Base-by-base conservation (phyloP, 2,888 invertebrate species). In the Coecobrya sp. region DNA sequence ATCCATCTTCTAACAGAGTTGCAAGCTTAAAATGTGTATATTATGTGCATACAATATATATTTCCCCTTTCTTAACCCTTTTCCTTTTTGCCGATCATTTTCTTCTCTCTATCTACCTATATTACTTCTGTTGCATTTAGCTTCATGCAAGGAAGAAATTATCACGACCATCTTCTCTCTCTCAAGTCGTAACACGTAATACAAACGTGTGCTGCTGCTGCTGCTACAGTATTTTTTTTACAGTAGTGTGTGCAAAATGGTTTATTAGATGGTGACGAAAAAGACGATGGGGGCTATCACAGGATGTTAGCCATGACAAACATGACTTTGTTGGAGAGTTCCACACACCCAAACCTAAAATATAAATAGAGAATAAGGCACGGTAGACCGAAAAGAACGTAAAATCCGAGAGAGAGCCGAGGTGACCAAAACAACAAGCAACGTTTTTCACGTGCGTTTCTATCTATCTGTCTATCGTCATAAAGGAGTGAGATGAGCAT, bases 381-480 rank as follows among this genome's bases (percentile, higher is more conserved):
- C 59, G n/a, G n/a, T n/a, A 19, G 19, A 59, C 11, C 8, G 65
- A 65, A 16, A 65, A n/a, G n/a, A 22, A 25, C 19, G 19, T 10
- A 65, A 19, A 65, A 27, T 13, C 27, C 27, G 65, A 65, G 27
- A 25, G 49, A 55, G 76, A 76, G n/a, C n/a, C n/a, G n/a, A n/a
- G 79, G 79, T 79, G 79, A 79, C 79, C 79, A 79, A 76, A 76
- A 79, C 27, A 30, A 13, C 27, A 36, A 8, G 36, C 25, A 25
- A 27, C 30, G 73, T 45, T 45, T 45, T 8, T 73, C 45, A 19
- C 45, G n/a, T 73, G 0, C 16, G 3, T 55, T 16, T 19, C n/a
- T 55, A 16, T 19, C 55, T 55, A 19, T 55, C 55, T 55, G 19
- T 55, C 55, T 55, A 16, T 19, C 55, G n/a, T 19, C 55, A 1